Evolutionary conservation across 2,888 invertebrate species (phyloP).

Genomic region (Acanthosoma haemorrhoidale): DNA sequence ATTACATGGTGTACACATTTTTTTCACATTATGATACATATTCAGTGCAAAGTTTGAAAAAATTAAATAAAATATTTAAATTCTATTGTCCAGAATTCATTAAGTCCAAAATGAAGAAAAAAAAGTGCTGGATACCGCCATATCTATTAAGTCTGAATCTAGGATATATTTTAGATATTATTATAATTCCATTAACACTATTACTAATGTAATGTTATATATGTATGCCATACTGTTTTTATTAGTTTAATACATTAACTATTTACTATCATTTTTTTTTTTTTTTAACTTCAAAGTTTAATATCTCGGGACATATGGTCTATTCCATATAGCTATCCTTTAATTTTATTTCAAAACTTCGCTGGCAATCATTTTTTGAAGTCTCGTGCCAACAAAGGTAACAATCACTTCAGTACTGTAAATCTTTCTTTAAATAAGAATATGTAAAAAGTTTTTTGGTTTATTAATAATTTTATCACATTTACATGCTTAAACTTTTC

Average conservation of each 20-base stretch:
- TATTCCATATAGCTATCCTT: no score
- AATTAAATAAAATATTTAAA: neutral
- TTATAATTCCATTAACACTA: conserved; percentile 14
- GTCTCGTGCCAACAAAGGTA: no score
- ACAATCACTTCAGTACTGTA: no score
- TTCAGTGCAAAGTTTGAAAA: neutral
- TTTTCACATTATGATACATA: neutral
- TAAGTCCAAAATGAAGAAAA: neutral
- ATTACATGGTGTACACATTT: neutral
- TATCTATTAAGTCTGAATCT: conserved; percentile 23
- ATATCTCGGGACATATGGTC: no score
- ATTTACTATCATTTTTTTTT: neutral
- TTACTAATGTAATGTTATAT: neutral
- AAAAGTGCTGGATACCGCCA: conserved; percentile 13
- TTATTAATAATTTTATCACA: no score
- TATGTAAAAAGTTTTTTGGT: neutral
- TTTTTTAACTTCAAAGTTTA: neutral
- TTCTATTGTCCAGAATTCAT: neutral
- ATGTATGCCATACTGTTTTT: neutral
- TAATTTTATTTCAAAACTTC: no score
- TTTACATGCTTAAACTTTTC: neutral
- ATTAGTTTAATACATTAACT: neutral
- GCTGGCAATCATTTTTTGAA: no score
- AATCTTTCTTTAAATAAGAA: neutral
- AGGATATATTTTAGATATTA: conserved; percentile 22